Conservation (phyloP, 2,797 vertebrate genomes). For the Sylvilagus floridanus region DNA sequence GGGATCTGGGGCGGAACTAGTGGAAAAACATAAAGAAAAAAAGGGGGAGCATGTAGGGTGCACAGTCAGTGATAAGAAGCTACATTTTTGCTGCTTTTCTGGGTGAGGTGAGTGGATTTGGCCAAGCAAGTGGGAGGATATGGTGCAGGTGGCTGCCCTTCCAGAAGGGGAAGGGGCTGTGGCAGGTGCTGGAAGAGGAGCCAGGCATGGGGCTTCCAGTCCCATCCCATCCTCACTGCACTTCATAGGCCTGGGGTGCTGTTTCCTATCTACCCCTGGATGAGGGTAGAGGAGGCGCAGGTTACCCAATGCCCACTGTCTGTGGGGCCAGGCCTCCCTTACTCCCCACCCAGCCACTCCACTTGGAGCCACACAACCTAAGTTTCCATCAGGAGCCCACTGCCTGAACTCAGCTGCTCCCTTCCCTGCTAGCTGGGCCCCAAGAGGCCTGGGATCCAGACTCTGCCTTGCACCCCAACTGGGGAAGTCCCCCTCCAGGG, state of each 20-base stretch:
- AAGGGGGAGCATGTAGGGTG: background rate
- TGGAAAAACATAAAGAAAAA: background rate
- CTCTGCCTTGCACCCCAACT: background rate
- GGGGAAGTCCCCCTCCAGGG: no score
- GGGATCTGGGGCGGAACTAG: constrained; percentile 31
- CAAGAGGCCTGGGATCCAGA: background rate
- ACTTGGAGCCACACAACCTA: background rate
- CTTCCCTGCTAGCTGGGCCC: background rate
- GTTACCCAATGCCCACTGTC: background rate
- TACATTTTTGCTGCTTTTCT: background rate
- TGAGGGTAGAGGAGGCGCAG: no score
- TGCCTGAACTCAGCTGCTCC: background rate
- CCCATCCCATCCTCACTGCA: background rate
- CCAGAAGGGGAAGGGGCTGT: background rate
- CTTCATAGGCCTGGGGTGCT: background rate
- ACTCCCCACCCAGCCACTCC: no score
- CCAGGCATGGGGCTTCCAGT: no score
- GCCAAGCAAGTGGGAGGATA: background rate
- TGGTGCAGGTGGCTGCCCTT: background rate
- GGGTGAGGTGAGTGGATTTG: background rate
- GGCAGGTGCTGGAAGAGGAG: background rate
- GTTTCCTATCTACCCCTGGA: background rate
- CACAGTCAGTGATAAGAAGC: background rate
- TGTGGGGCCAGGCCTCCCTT: background rate
- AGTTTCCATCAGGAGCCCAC: background rate